A percentile compares a stretch with the other conserved stretches of the same genome.
phyloP scores from a whole-genome alignment of 2,797 vertebrate species.

The Hylomyscus alleni region DNA sequence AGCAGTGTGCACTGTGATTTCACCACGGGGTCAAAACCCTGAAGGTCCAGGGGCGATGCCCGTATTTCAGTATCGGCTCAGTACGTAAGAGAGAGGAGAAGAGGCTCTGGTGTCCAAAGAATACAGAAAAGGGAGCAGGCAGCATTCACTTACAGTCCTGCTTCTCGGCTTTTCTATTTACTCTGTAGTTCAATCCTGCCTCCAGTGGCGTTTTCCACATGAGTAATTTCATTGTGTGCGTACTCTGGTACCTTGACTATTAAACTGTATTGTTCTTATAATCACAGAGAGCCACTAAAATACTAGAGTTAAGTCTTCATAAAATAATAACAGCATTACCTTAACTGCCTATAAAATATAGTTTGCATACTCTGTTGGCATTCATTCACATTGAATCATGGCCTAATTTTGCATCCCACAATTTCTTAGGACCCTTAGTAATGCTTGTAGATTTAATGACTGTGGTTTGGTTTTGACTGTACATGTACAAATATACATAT shows the following conservation, averaged over 20 bases:
- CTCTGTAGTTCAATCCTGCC: not conserved
- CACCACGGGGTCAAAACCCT: not conserved
- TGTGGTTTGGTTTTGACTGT: conserved; percentile 59
- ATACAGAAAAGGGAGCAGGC: conserved; percentile 2
- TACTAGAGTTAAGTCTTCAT: conserved; percentile 40
- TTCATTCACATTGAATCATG: conserved; percentile 17
- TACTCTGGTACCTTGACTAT: not conserved
- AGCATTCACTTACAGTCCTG: not conserved
- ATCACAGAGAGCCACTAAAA: conserved; percentile 46
- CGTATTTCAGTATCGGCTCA: not conserved
- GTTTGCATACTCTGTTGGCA: conserved; percentile 34
- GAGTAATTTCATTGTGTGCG: not conserved
- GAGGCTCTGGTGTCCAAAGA: not conserved
- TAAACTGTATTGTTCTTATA: conserved; percentile 48
- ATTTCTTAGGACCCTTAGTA: conserved; percentile 57
- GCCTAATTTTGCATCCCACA: conserved; percentile 23
- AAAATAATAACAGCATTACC: conserved; percentile 57
- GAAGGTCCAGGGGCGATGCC: not conserved
- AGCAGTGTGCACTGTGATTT: not conserved
- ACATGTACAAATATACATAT: conserved; percentile 24
- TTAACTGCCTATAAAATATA: conserved; percentile 59
- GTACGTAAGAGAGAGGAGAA: not conserved
- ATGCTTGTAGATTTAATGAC: not conserved
- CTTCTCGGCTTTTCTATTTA: not conserved
- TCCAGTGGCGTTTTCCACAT: not conserved